Conservation (phyloP, 2,113 vertebrate species). For the Arenaria interpres region DNA sequence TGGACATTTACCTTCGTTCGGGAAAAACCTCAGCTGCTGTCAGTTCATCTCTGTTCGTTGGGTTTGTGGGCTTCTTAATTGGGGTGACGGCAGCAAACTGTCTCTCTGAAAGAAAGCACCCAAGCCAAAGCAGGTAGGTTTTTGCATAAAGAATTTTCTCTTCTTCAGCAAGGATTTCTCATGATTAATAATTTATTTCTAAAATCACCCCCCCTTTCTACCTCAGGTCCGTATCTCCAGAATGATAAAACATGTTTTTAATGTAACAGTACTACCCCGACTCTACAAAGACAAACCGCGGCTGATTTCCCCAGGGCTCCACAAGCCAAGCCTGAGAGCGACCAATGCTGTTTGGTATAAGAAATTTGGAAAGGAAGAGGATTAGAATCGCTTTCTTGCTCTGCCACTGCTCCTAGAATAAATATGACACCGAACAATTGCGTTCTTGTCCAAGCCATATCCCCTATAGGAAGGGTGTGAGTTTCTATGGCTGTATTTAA, state of each 20-base stretch:
- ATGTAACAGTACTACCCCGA: neutral
- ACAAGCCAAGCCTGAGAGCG: neutral
- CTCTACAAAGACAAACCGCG: neutral
- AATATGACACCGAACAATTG: rapidly evolving
- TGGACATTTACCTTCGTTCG: slow-evolving; percentile 81
- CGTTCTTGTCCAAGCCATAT: neutral
- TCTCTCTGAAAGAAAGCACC: slow-evolving; percentile 62
- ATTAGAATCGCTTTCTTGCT: neutral
- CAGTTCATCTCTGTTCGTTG: slow-evolving; percentile 52
- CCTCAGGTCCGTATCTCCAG: neutral
- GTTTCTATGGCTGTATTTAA: neutral
- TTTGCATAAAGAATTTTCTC: neutral
- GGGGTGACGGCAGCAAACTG: slow-evolving; percentile 68
- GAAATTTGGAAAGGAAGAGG: neutral
- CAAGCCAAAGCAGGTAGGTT: neutral
- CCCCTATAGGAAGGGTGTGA: neutral
- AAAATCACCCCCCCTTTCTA: neutral
- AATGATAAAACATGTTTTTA: neutral
- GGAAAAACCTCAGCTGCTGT: slow-evolving; percentile 80
- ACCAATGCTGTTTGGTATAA: neutral
- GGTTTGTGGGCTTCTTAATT: slow-evolving; percentile 57
- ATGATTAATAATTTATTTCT: neutral
- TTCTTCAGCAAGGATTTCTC: neutral
- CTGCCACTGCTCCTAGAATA: neutral
- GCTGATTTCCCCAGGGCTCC: neutral